Evolutionary conservation across 2,113 vertebrate species (phyloP).

Genomic region (Heterochromis multidens): DNA sequence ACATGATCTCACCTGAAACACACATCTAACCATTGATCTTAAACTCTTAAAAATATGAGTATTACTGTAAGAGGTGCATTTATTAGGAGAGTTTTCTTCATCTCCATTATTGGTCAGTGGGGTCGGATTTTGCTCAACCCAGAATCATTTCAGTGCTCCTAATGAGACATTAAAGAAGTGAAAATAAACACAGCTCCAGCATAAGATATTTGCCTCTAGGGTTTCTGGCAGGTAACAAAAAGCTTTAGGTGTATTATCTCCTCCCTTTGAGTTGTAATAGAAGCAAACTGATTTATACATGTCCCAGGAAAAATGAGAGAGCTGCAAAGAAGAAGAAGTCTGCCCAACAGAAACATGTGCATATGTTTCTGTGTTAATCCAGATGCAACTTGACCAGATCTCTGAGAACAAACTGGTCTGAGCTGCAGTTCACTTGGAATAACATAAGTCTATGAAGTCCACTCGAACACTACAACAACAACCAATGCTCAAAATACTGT

Average conservation of each 20-base stretch:
- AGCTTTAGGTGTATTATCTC: not conserved
- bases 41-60: rapidly evolving
- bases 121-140: not conserved
- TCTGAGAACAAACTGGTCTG: not conserved
- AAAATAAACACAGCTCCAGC: not conserved
- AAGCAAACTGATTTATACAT: too few relatives aligned
- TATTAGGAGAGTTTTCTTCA: not conserved
- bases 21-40: not conserved
- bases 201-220: not conserved
- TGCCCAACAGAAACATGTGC: not conserved
- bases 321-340: not conserved
- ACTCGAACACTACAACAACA: not conserved
- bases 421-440: rapidly evolving
- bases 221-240: not conserved
- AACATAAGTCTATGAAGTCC: not conserved
- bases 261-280: not conserved
- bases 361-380: not conserved
- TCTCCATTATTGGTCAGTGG: not conserved
- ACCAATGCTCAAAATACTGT: not conserved
- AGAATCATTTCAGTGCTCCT: not conserved
- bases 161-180: not conserved
- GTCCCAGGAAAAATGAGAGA: not conserved
- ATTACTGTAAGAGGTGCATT: not conserved
- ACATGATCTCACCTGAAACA: not conserved
- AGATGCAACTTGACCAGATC: not conserved